Percentiles rank a stretch among this genome's conserved stretches.
Conservation (phyloP, 2,113 vertebrate genomes). For the Lycaon pictus region DNA sequence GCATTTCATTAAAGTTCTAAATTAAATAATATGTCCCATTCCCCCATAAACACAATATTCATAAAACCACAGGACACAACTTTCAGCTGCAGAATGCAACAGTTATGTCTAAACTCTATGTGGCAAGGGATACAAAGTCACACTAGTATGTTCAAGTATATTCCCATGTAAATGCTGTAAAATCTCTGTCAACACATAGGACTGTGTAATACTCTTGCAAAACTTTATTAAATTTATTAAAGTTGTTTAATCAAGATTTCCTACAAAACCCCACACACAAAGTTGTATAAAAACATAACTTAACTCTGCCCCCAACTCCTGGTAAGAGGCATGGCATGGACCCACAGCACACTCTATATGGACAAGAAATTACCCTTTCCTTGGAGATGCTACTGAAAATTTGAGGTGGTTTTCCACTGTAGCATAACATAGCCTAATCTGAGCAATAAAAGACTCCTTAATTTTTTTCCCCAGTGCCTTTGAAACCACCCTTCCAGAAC, state of each 20-base stretch:
- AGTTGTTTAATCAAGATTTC: background rate
- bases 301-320: background rate
- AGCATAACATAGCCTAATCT: background rate
- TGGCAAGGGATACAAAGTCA: background rate
- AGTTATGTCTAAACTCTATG: background rate
- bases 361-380: background rate
- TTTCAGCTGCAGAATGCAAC: background rate
- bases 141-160: background rate
- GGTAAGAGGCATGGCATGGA: background rate
- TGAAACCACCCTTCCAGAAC: background rate
- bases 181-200: background rate
- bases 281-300: background rate
- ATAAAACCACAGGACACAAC: background rate
- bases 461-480: background rate
- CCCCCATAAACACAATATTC: background rate
- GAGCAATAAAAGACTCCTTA: background rate
- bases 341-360: background rate
- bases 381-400: background rate
- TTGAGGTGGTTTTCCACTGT: background rate
- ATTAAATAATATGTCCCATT: background rate
- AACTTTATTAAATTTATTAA: background rate
- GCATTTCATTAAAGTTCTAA: background rate
- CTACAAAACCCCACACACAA: background rate
- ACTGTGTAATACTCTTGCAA: background rate
- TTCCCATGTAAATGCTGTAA: background rate